phyloP scores from a whole-genome alignment of 2,888 invertebrate species.

The Drosophila pullipes region DNA sequence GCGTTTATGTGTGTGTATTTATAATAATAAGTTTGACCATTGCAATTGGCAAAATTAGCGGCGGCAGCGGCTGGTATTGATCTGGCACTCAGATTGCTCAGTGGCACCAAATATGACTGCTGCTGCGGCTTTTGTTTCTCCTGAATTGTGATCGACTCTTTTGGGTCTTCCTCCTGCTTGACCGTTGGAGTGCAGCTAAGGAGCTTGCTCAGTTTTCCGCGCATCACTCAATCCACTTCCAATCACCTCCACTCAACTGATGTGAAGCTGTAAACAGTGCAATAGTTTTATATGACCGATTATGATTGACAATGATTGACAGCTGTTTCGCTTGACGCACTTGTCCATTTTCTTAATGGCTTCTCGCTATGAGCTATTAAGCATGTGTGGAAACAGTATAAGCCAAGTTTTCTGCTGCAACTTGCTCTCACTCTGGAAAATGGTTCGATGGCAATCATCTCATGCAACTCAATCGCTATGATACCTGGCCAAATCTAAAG shows the following conservation, averaged over 20 bases:
- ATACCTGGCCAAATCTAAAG: too few species aligned
- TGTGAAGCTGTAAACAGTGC: neutral
- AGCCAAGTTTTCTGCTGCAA: too few species aligned
- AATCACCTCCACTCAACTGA: neutral
- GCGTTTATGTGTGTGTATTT: neutral
- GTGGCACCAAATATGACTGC: neutral
- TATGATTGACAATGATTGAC: constrained; percentile 12
- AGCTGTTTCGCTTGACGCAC: constrained; percentile 17
- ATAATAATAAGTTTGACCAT: neutral
- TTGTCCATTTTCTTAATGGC: neutral
- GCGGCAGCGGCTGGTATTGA: neutral
- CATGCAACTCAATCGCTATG: too few species aligned
- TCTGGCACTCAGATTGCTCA: neutral
- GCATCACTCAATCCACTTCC: neutral
- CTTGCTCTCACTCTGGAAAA: too few species aligned
- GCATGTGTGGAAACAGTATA: constrained; percentile 28
- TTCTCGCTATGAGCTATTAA: constrained; percentile 2
- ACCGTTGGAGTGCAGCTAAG: constrained; percentile 43
- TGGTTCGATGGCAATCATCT: too few species aligned
- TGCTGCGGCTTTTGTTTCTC: neutral
- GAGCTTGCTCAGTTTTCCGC: constrained; percentile 40
- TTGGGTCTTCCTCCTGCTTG: constrained; percentile 4
- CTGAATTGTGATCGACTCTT: neutral
- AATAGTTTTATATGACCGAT: neutral
- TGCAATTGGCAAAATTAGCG: neutral